Evolutionary conservation across 2,113 vertebrate genomes (phyloP), one percentile per base, ranked within the genome.

Genomic region (Hemiprocne comata): DNA sequence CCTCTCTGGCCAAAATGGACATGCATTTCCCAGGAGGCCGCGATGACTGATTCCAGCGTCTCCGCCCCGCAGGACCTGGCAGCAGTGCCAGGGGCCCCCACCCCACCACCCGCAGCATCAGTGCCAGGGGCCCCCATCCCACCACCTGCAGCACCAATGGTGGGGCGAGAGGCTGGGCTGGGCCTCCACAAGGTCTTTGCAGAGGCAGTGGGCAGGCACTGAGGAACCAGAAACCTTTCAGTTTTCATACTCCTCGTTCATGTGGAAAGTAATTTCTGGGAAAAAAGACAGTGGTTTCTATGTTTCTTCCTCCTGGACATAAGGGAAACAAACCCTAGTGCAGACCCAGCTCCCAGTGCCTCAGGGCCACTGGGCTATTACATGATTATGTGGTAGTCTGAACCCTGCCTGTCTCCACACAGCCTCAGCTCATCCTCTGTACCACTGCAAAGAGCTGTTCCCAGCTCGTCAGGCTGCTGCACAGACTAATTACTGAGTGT

Each of bases 401-500:
- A 92, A 7, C 48, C 20, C 33, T 51, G 86, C 54, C 36, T 77
- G 57, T 42, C 53, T 75, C 33, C 58, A 29, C 1, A 2, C 83
- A 89, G 92, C 69, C 65, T 72, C 65, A 50, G 53, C 50, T 90
- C 67, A 34, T 75, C 46, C 42, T 48, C 61, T 61, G 50, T 70
- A 81, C 36, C 71, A 33, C 65, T 0, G 1, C 12, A 54, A 36
- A 69, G 78, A 75, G 33, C 7, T 50, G 65, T 75, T 90, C 72
- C 38, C 58, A n/a, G 66, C 74, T 89, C 5, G 0, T 44, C 0
- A 4, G 75, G 81, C 78, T 95, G 85, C 64, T 80, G 51, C 55
- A 67, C 94, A 76, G n/a, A 36, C 58, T 95, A 93, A 96, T 96
- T 97, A 94, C 88, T 1, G 16, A 86, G 73, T 92, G 83, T 96